Evolutionary conservation across 2,888 invertebrate species (phyloP).

Genomic region (Yponomeuta evonymella): DNA sequence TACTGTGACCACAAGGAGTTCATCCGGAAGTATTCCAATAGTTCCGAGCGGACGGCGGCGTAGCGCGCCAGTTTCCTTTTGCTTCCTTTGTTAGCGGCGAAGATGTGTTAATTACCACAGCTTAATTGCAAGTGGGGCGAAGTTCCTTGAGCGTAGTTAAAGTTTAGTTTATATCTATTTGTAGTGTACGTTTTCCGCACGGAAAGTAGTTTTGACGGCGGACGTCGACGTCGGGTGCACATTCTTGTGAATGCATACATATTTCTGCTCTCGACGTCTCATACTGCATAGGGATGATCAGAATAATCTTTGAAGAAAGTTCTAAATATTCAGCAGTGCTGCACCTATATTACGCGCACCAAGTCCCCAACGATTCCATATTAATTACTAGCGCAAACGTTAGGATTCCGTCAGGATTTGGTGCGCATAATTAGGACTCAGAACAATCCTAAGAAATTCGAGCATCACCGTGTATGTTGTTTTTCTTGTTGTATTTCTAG

Average conservation of each 20-base stretch:
- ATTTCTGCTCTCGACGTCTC: not conserved
- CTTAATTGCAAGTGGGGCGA: not conserved
- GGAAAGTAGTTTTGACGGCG: not conserved
- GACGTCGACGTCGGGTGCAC: not conserved
- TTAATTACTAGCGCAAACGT: too few relatives aligned
- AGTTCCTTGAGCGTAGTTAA: not conserved
- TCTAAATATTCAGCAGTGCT: too few relatives aligned
- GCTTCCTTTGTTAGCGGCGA: not conserved
- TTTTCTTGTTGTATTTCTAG: too few relatives aligned
- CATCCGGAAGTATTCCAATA: not conserved
- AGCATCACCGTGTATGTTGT: too few relatives aligned
- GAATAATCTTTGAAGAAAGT: too few relatives aligned
- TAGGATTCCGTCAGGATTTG: too few relatives aligned
- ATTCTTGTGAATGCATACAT: not conserved
- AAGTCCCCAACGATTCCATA: too few relatives aligned
- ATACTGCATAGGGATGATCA: not conserved
- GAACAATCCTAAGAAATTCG: too few relatives aligned
- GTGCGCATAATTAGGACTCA: too few relatives aligned
- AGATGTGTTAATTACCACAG: not conserved
- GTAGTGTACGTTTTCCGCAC: not conserved
- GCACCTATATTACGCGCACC: too few relatives aligned
- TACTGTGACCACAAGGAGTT: not conserved
- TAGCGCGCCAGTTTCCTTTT: not conserved
- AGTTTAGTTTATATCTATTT: not conserved
- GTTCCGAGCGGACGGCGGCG: not conserved